Evolutionary conservation across 37 sponge, comb jelly and placozoan species (phyloP).

Genomic region (Mnemiopsis leidyi): DNA sequence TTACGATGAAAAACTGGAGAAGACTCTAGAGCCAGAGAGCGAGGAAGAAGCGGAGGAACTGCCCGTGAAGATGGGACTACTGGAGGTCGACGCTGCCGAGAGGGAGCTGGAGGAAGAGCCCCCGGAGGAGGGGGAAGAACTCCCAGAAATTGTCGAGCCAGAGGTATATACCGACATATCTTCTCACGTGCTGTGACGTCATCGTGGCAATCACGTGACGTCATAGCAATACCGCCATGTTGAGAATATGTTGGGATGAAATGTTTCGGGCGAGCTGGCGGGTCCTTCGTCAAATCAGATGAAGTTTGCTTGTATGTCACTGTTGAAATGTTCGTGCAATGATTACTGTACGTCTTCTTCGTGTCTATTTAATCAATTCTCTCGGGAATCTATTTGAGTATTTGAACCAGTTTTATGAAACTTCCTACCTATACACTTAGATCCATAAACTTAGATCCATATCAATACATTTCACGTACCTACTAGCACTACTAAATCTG

Average conservation of each 20-base stretch:
- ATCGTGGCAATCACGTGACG: too few relatives aligned
- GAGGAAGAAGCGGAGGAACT: not conserved
- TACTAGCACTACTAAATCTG: too few relatives aligned
- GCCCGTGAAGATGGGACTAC: not conserved
- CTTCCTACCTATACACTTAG: too few relatives aligned
- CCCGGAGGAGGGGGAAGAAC: not conserved
- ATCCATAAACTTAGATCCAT: too few relatives aligned
- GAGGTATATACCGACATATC: conserved; percentile 32
- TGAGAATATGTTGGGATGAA: too few relatives aligned
- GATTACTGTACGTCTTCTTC: not conserved
- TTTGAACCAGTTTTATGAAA: too few relatives aligned
- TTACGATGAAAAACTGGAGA: not conserved
- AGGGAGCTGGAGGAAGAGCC: not conserved
- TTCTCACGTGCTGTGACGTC: too few relatives aligned
- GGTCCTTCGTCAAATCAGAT: not conserved
- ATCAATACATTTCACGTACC: too few relatives aligned
- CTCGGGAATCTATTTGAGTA: too few relatives aligned
- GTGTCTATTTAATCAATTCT: not conserved
- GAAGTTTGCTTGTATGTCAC: not conserved
- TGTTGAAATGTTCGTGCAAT: too few relatives aligned
- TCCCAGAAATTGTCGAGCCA: not conserved
- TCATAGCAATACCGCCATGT: too few relatives aligned
- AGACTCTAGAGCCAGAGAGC: not conserved
- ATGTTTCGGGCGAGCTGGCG: too few relatives aligned
- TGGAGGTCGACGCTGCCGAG: not conserved